Conservation (phyloP, 2,888 invertebrate species). For the Augochlorella aurata region DNA sequence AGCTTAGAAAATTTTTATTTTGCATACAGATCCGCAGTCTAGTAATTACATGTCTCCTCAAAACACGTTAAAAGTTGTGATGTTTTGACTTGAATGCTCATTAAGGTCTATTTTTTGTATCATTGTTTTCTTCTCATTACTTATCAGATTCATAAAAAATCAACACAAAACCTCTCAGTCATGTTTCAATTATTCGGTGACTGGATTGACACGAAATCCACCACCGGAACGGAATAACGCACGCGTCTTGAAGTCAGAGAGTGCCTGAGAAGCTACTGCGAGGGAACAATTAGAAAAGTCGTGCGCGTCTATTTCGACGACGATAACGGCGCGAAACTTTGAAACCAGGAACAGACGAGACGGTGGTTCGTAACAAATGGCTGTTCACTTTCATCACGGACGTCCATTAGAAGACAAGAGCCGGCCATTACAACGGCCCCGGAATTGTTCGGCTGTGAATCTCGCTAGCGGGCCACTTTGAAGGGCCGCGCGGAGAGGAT, state of each 20-base stretch:
- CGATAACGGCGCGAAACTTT: slow-evolving; percentile 25
- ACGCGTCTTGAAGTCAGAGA: background rate
- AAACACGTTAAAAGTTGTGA: no score
- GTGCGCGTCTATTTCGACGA: slow-evolving; percentile 4
- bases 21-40: no score
- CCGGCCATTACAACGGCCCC: slow-evolving; percentile 3
- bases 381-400: slow-evolving; percentile 10
- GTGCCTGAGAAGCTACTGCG: background rate
- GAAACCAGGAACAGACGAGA: background rate
- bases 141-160: no score
- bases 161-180: no score
- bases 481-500: background rate
- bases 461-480: slow-evolving; percentile 15
- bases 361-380: slow-evolving; percentile 20
- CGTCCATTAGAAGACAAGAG: background rate
- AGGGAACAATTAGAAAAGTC: background rate
- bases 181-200: no score
- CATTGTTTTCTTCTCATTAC: no score
- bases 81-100: no score
- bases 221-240: no score
- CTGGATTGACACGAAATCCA: no score
- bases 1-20: no score
- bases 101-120: no score
- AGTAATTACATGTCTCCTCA: no score
- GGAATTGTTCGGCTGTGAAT: slow-evolving; percentile 5